Evolutionary conservation across 2,888 invertebrate genomes (phyloP).

Genomic region (Thera obeliscata): DNA sequence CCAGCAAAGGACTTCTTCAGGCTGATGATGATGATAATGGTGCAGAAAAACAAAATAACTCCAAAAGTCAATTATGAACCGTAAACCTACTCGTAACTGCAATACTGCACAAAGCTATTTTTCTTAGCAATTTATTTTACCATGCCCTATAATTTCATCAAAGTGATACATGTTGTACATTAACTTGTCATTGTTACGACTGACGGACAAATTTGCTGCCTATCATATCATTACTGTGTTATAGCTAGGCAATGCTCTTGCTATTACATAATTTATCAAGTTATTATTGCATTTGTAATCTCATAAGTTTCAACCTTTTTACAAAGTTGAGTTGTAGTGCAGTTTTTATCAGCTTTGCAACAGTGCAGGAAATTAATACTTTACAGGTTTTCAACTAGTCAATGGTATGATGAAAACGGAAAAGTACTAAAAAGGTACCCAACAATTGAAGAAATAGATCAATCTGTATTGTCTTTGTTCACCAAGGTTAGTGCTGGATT

Average conservation of each 20-base stretch:
- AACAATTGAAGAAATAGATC: slow-evolving; percentile 78
- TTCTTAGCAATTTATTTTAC: neutral
- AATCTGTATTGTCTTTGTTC: slow-evolving; percentile 72
- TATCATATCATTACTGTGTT: slow-evolving; percentile 10
- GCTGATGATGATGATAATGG: no score
- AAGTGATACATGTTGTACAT: slow-evolving; percentile 3
- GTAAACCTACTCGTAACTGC: no score
- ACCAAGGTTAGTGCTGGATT: slow-evolving; percentile 62
- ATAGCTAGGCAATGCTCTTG: slow-evolving; percentile 15
- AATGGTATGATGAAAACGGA: slow-evolving; percentile 93
- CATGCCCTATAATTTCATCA: slow-evolving; percentile 17
- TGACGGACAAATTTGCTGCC: neutral
- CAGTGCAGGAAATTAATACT: slow-evolving; percentile 3
- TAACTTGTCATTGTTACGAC: slow-evolving; percentile 11
- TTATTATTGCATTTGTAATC: slow-evolving; percentile 7
- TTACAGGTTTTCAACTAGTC: slow-evolving; percentile 89
- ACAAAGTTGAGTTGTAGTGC: slow-evolving; percentile 9
- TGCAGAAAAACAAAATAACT: no score
- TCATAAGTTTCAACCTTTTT: neutral
- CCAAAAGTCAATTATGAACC: no score
- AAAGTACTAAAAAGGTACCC: slow-evolving; percentile 85
- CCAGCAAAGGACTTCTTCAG: no score
- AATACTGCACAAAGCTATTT: slow-evolving; percentile 2
- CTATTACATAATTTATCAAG: slow-evolving; percentile 10
- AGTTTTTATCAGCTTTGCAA: slow-evolving; percentile 4